Evolutionary conservation across 1,140 invertebrate species (phyloP), one percentile per base, ranked within the genome.

Genomic region (Drosophila jambulina): DNA sequence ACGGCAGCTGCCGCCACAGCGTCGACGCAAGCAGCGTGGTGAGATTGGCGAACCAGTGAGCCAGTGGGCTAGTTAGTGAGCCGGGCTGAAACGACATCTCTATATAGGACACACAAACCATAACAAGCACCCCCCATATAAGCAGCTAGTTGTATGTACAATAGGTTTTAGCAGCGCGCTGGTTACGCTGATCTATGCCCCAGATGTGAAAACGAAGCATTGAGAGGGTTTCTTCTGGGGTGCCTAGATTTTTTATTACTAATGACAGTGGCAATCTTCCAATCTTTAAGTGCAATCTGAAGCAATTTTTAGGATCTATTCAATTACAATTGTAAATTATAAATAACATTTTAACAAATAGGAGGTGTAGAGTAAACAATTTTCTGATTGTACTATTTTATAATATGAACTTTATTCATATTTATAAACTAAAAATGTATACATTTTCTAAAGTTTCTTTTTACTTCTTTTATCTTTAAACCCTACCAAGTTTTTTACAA

Each of bases 121-220:
- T 23, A 70, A 72, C 63, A 61, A 53, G 64, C 69, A 58, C 56
- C 29, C 51, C 60, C 71, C 71, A 79, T 65, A 80, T 69, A 79
- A 78, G 85, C 81, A 85, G 86, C 78, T 82, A 88, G 85, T 90
- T 84, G 72, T 80, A 71, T 58, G 63, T 77, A 83, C 45, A 78
- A 75, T 85, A 85, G 78, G 82, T 84, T 77, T 56, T 75, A 85
- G 46, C 62, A 75, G 69, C 79, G 82, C 82, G 79, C 82, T 82
- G 75, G 75, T 76, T 86, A 87, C 75, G 70, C 67, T 49, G 57
- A 62, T 78, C 58, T 23, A 45, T 43, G 62, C 42, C 48, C 63
- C 67, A 38, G 4, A 43, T 34, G 34, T 56, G 19, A 38, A 32
- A 64, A 29, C 17, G 27, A 40, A 38, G 59, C 61, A 64, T 45